Evolutionary conservation across 2,113 vertebrate species (phyloP).

Genomic region (Alligator sinensis): DNA sequence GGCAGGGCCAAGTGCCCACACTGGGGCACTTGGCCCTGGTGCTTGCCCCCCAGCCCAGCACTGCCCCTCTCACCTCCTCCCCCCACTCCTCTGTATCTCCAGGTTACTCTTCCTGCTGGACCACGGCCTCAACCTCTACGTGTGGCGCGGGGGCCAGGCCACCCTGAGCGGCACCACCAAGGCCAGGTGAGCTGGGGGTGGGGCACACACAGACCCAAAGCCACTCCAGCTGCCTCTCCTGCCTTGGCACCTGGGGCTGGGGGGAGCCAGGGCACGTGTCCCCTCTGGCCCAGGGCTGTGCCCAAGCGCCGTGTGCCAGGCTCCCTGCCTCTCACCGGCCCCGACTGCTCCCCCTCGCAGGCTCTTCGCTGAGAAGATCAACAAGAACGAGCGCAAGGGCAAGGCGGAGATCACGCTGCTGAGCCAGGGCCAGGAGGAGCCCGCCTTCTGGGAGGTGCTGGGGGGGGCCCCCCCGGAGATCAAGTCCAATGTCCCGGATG

Average conservation of each 20-base stretch:
- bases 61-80: neutral
- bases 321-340: neutral
- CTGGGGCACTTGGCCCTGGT: neutral
- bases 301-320: too few relatives aligned
- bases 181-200: conserved; percentile 83
- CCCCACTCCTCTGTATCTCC: neutral
- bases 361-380: conserved; percentile 97
- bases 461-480: conserved; percentile 95
- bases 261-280: neutral
- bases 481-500: conserved; percentile 89
- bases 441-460: conserved; percentile 90
- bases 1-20: too few relatives aligned
- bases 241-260: neutral
- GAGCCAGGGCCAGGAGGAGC: conserved; percentile 88
- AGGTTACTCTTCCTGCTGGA: conserved; percentile 96
- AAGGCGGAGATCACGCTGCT: conserved; percentile 90
- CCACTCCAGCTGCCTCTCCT: too few relatives aligned
- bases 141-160: conserved; percentile 93
- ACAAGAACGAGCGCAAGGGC: conserved; percentile 95
- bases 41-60: neutral
- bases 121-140: conserved; percentile 86
- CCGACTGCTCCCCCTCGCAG: conserved; percentile 43
- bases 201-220: too few relatives aligned
- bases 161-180: conserved; percentile 94
- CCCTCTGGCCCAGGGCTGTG: neutral